phyloP scores from a whole-genome alignment of 2,113 vertebrate genomes.

The Chamaea fasciata region DNA sequence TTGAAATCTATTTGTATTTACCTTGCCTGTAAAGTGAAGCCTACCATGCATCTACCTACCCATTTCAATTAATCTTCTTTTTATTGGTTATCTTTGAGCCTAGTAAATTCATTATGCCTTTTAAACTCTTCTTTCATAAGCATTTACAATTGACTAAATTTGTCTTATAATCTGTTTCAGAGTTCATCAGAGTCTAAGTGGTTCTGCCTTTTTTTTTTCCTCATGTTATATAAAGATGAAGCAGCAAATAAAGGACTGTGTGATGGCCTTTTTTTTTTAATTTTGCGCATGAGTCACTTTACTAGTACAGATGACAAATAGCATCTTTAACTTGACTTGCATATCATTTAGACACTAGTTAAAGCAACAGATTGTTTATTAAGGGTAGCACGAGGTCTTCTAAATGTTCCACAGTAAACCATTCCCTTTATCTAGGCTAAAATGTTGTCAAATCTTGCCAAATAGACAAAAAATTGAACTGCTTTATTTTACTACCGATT shows the following conservation, averaged over 20 bases:
- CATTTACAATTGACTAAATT: constrained; percentile 8
- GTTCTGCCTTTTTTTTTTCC: background rate
- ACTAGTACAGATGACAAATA: constrained; percentile 28
- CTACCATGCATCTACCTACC: background rate
- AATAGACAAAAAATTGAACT: background rate
- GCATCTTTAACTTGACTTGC: constrained; percentile 30
- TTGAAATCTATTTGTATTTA: background rate
- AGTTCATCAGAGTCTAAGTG: background rate
- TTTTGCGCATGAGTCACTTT: constrained; percentile 22
- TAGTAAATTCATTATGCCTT: constrained; percentile 19
- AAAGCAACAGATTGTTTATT: background rate
- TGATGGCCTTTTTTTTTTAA: background rate
- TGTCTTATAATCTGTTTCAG: background rate
- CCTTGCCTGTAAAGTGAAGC: background rate
- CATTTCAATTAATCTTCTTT: constrained; percentile 44
- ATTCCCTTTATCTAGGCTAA: constrained; percentile 69
- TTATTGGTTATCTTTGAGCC: constrained; percentile 31
- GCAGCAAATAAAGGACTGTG: background rate
- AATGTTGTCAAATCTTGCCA: constrained; percentile 43
- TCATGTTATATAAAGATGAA: constrained; percentile 5
- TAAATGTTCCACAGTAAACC: constrained; percentile 62
- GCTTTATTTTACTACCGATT: background rate
- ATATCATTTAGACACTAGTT: constrained; percentile 12
- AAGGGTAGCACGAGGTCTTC: constrained; percentile 29
- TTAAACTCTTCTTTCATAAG: constrained; percentile 38